Percentiles rank a stretch among this genome's conserved stretches.
Evolutionary conservation across 2,113 vertebrate genomes (phyloP).

Genomic region (Elephas maximus): DNA sequence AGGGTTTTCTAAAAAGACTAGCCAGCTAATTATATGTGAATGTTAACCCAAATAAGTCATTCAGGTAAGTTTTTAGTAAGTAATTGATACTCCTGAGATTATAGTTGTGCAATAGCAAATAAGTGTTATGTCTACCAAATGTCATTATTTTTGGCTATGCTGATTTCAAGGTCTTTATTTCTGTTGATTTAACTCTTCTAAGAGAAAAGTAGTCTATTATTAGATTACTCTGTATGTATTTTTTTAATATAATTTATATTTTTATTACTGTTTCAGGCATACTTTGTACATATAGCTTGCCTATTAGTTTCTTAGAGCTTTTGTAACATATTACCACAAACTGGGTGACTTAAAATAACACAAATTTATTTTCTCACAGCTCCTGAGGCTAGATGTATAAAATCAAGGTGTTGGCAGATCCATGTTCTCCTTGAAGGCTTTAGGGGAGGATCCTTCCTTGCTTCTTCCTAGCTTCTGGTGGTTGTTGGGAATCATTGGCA

Average conservation of each 20-base stretch:
- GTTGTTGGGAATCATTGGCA: too few relatives aligned
- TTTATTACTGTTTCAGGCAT: neutral
- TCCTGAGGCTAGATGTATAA: too few relatives aligned
- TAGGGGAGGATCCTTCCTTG: too few relatives aligned
- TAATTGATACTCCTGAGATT: neutral
- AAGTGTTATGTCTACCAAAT: neutral
- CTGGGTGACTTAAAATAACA: too few relatives aligned
- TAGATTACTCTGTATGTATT: neutral
- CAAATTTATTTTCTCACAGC: too few relatives aligned
- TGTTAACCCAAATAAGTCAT: neutral
- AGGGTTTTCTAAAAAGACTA: neutral
- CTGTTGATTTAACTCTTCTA: neutral
- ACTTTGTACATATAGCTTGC: neutral
- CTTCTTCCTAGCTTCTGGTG: too few relatives aligned
- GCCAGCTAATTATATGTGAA: neutral
- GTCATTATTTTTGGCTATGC: neutral
- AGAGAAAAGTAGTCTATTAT: neutral
- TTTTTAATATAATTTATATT: neutral
- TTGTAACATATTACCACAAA: too few relatives aligned
- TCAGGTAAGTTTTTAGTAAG: neutral
- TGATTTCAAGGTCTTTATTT: neutral
- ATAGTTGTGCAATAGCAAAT: neutral
- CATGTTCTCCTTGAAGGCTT: too few relatives aligned
- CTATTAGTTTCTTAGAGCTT: too few relatives aligned
- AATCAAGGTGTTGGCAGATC: too few relatives aligned